Evolutionary conservation across 2,888 invertebrate genomes (phyloP).

Genomic region (Drosophila anomalata): DNA sequence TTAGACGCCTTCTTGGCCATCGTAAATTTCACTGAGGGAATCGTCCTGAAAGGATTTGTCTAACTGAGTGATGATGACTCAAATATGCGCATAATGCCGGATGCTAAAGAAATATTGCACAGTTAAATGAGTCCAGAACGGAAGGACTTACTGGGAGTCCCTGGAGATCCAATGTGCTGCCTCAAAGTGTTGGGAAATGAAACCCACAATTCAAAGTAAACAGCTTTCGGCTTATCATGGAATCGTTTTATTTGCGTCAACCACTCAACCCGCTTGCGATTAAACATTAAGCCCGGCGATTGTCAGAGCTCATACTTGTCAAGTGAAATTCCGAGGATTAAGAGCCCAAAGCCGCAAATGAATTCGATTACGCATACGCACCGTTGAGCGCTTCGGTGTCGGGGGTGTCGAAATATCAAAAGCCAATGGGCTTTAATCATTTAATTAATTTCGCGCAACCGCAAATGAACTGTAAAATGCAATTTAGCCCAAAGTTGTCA

Average conservation of each 20-base stretch:
- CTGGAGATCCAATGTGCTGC: neutral
- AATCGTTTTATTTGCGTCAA: conserved; percentile 7
- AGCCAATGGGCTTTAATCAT: conserved; percentile 34
- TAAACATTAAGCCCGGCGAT: conserved; percentile 20
- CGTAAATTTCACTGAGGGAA: conserved; percentile 27
- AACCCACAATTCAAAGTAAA: neutral
- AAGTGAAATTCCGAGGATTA: conserved; percentile 21
- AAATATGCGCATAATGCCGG: conserved; percentile 62
- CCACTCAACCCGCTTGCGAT: conserved; percentile 4
- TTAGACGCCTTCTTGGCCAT: conserved; percentile 37
- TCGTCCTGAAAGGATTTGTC: conserved; percentile 32
- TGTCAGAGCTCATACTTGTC: conserved; percentile 28
- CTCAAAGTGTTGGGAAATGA: neutral
- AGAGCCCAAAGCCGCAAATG: conserved; percentile 22
- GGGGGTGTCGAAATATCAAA: neutral
- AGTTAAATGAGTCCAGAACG: conserved; percentile 25
- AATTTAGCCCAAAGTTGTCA: conserved; percentile 9
- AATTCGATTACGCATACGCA: conserved; percentile 60
- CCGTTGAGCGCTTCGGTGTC: conserved; percentile 11
- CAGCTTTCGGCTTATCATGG: neutral
- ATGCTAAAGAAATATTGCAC: conserved; percentile 21
- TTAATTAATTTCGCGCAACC: conserved; percentile 46
- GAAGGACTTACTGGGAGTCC: conserved; percentile 20
- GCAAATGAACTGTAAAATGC: conserved; percentile 44
- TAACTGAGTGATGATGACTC: conserved; percentile 50